Conservation (phyloP, 1,140 invertebrate genomes). For the Telenomus remus region DNA sequence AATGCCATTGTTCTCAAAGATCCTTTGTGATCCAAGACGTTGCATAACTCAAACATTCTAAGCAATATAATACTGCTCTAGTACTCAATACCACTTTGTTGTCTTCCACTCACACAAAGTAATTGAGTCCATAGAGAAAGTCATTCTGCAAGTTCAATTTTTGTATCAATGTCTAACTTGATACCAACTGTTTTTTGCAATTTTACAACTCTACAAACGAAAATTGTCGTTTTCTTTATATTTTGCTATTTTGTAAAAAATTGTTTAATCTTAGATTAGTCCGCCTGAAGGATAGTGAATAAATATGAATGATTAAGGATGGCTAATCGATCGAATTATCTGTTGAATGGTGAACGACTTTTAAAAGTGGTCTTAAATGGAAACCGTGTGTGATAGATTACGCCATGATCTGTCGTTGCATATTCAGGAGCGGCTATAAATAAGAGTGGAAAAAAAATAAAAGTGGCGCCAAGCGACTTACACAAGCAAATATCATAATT, state of each 20-base stretch:
- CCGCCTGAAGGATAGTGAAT: neutral
- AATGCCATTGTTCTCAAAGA: no score
- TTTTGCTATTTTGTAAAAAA: no score
- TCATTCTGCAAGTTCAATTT: conserved; percentile 13
- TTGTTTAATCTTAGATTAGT: neutral
- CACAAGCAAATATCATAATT: conserved; percentile 51
- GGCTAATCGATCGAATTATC: conserved; percentile 27
- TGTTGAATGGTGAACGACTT: conserved; percentile 26
- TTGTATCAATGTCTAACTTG: neutral
- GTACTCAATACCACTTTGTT: conserved; percentile 2
- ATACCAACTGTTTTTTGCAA: neutral
- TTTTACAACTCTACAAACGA: no score
- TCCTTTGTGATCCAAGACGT: neutral
- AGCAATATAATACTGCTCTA: conserved; percentile 9
- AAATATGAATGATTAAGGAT: conserved; percentile 11
- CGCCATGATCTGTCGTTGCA: conserved; percentile 49
- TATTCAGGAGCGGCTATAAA: conserved; percentile 55
- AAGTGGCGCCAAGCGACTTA: conserved; percentile 51
- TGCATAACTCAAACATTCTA: conserved; percentile 27
- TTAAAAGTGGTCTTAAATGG: conserved; percentile 48
- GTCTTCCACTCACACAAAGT: conserved; percentile 13
- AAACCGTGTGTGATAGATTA: conserved; percentile 53
- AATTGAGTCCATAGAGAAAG: conserved; percentile 37
- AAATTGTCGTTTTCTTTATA: no score
- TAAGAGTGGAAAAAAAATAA: conserved; percentile 41